Percentiles rank a stretch among this genome's conserved stretches.
Evolutionary conservation across 2,888 invertebrate species (phyloP).

Genomic region (Emmelina monodactyla): DNA sequence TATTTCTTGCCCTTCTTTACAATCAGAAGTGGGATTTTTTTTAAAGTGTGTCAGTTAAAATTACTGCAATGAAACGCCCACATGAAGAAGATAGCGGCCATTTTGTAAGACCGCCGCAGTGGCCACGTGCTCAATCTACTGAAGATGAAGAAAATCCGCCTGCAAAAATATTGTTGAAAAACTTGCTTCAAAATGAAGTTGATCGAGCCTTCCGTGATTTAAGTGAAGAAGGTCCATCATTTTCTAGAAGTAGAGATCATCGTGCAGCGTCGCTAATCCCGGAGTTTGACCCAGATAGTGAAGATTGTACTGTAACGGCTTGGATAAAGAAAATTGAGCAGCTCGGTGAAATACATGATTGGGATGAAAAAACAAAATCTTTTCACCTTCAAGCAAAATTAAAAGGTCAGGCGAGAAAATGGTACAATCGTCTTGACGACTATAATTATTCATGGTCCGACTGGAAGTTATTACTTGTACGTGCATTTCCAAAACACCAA

Average conservation of each 20-base stretch:
- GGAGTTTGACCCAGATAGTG: conserved; percentile 14
- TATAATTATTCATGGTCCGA: conserved; percentile 19
- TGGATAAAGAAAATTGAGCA: conserved; percentile 18
- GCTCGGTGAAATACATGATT: conserved; percentile 17
- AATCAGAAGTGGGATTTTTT: no score
- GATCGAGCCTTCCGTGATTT: no score
- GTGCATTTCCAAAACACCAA: conserved; percentile 19
- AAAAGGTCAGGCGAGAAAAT: conserved; percentile 19
- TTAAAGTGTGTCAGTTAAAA: no score
- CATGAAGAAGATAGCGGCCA: no score
- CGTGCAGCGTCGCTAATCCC: conserved; percentile 12
- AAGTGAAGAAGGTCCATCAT: no score
- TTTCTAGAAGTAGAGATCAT: conserved; percentile 5
- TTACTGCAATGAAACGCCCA: no score
- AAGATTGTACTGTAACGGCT: conserved; percentile 10
- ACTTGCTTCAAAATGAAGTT: no score
- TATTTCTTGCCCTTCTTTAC: no score
- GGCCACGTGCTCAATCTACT: no score
- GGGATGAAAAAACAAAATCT: conserved; percentile 16
- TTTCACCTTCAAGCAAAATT: conserved; percentile 18
- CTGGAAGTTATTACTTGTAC: conserved; percentile 19
- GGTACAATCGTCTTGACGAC: conserved; percentile 18
- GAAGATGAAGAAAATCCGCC: no score
- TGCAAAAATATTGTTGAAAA: no score
- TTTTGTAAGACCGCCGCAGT: no score